These are phyloP conservation scores for Tachina grossa DNA, from an alignment of 2,888 invertebrate genomes.

Conservation along the genomic window DNA sequence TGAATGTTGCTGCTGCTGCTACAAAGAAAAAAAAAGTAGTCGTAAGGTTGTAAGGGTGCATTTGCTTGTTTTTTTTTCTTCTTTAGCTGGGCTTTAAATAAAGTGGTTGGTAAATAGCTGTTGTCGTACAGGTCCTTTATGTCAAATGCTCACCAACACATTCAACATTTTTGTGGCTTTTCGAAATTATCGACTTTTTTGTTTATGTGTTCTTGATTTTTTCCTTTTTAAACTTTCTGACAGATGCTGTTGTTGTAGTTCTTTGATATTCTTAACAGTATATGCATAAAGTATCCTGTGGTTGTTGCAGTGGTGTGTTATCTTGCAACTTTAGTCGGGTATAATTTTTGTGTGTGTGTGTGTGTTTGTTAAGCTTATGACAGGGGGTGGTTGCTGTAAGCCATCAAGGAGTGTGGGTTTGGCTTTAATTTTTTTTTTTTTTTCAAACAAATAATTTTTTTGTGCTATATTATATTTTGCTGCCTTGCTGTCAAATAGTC, in stretches of 20 bases:
- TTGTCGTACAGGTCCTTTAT: slow-evolving; percentile 48
- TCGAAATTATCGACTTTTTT: slow-evolving; percentile 77
- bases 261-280: slow-evolving; percentile 46
- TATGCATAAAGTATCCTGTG: slow-evolving; percentile 52
- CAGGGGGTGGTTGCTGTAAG: slow-evolving; percentile 45
- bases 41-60: slow-evolving; percentile 65
- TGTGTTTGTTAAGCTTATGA: slow-evolving; percentile 54
- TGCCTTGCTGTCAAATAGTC: slow-evolving; percentile 70
- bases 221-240: slow-evolving; percentile 26
- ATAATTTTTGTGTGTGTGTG: slow-evolving; percentile 18
- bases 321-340: slow-evolving; percentile 38
- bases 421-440: slow-evolving; percentile 77
- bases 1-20: slow-evolving; percentile 39
- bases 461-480: slow-evolving; percentile 61
- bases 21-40: slow-evolving; percentile 51
- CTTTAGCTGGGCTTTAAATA: slow-evolving; percentile 18
- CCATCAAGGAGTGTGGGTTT: slow-evolving; percentile 75
- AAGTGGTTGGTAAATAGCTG: slow-evolving; percentile 55
- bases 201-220: slow-evolving; percentile 65
- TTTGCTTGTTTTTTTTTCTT: slow-evolving; percentile 26
- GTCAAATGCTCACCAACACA: slow-evolving; percentile 22
- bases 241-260: slow-evolving; percentile 68
- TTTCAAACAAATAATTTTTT: slow-evolving; percentile 43
- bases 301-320: slow-evolving; percentile 70
- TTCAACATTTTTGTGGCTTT: slow-evolving; percentile 79